Evolutionary conservation across 2,113 vertebrate genomes (phyloP).

Genomic region (Loxodonta africana): DNA sequence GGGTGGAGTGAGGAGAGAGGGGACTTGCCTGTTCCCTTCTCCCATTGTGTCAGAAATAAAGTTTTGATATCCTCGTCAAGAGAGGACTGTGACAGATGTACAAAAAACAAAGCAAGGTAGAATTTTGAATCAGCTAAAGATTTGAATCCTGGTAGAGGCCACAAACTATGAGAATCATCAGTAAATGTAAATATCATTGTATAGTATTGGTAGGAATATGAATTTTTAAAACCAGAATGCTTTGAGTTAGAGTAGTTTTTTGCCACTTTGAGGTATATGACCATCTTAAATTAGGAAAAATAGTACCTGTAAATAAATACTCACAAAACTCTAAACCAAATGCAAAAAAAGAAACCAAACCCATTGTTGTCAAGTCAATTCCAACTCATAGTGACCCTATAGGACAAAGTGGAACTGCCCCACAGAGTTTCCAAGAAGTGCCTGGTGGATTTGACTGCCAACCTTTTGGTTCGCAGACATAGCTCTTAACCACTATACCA

Average conservation of each 20-base stretch:
- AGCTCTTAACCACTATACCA: no score
- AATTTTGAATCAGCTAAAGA: not conserved
- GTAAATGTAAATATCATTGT: not conserved
- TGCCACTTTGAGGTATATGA: not conserved
- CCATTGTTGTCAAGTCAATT: no score
- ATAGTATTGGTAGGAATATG: not conserved
- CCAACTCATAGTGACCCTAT: no score
- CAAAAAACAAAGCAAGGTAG: not conserved
- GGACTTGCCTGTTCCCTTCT: not conserved
- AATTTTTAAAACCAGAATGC: conserved; percentile 29
- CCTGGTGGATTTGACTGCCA: no score
- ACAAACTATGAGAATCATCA: not conserved
- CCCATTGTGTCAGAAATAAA: not conserved
- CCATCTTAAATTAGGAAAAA: not conserved
- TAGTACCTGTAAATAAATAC: not conserved
- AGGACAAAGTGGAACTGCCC: no score
- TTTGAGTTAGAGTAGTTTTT: not conserved
- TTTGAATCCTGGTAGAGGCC: no score
- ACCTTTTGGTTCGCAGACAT: no score
- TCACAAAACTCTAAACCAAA: not conserved
- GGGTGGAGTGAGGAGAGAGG: not conserved
- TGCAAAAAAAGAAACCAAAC: no score
- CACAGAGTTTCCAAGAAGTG: no score
- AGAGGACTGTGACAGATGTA: not conserved
- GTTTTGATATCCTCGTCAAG: not conserved